A percentile compares a stretch with the other conserved stretches of the same genome.
Conservation (phyloP, 2,888 invertebrate genomes). For the Perdita meconis region DNA sequence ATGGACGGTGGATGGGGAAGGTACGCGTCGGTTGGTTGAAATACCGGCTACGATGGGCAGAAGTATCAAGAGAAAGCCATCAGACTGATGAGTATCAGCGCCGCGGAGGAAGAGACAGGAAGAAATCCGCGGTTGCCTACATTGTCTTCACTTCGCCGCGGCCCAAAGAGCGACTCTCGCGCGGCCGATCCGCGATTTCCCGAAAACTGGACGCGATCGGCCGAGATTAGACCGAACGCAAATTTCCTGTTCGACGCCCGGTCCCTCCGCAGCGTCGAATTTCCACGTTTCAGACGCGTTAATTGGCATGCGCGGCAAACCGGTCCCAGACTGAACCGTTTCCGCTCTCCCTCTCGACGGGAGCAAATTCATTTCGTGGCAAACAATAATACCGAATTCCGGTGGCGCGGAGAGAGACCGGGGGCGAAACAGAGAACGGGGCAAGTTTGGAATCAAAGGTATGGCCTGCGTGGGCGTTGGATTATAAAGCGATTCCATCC, state of each 20-base stretch:
- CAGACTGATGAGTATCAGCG: slow-evolving; percentile 31
- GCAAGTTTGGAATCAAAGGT: slow-evolving; percentile 23
- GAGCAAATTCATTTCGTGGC: slow-evolving; percentile 48
- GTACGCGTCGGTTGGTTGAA: slow-evolving; percentile 29
- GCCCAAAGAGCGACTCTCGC: not conserved
- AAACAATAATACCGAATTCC: slow-evolving; percentile 65
- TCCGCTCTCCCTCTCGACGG: slow-evolving; percentile 18
- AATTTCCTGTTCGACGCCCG: slow-evolving; percentile 1
- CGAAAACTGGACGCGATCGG: not conserved
- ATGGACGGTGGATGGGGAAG: slow-evolving; percentile 2
- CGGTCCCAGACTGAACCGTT: slow-evolving; percentile 17
- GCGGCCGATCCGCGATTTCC: not conserved
- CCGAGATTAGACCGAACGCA: not conserved
- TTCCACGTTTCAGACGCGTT: slow-evolving; percentile 41
- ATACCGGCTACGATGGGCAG: slow-evolving; percentile 14
- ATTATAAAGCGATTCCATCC: not conserved
- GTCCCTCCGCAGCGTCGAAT: slow-evolving; percentile 22
- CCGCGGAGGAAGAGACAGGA: not conserved
- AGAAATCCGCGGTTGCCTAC: not conserved
- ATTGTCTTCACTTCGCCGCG: not conserved
- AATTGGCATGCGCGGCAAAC: slow-evolving; percentile 50
- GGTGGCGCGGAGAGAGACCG: too few relatives aligned
- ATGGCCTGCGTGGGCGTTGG: slow-evolving; percentile 2
- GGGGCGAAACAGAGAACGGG: slow-evolving; percentile 7
- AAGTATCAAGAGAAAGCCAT: slow-evolving; percentile 26